These are phyloP conservation scores for Macaria notata DNA, from an alignment of 2,888 invertebrate genomes.

Conservation along the genomic window DNA sequence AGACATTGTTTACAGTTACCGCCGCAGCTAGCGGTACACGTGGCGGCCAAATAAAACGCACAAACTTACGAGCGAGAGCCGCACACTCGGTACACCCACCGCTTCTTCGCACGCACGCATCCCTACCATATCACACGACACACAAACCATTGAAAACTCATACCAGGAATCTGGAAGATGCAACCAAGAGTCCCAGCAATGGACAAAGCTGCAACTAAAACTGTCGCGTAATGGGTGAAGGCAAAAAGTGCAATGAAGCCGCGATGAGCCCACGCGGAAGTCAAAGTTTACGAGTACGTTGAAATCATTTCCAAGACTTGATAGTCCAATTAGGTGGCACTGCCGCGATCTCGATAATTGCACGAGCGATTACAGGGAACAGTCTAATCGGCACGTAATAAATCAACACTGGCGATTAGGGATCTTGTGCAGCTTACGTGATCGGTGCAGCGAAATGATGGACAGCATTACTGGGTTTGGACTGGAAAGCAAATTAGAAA, in stretches of 20 bases:
- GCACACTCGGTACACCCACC: conserved; percentile 29
- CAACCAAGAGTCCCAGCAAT: conserved; percentile 2
- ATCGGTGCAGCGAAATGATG: conserved; percentile 4
- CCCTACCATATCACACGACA: background rate
- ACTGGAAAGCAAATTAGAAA: too few relatives aligned
- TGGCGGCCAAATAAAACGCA: conserved; percentile 56
- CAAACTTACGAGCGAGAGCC: conserved; percentile 49
- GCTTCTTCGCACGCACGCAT: conserved; percentile 17
- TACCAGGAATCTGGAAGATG: background rate
- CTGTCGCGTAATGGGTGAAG: background rate
- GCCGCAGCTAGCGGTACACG: conserved; percentile 44
- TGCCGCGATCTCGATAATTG: conserved; percentile 4
- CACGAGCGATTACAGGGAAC: conserved; percentile 4
- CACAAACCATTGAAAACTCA: conserved; percentile 5
- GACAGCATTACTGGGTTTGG: too few relatives aligned
- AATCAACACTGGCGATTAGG: conserved; percentile 22
- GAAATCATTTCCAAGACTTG: conserved; percentile 43
- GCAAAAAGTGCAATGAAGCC: conserved; percentile 44
- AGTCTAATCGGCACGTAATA: conserved; percentile 26
- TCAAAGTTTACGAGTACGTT: conserved; percentile 39
- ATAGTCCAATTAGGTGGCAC: conserved; percentile 37
- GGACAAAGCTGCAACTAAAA: background rate
- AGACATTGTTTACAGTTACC: conserved; percentile 43
- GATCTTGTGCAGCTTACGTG: conserved; percentile 11
- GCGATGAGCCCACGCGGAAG: conserved; percentile 51